phyloP scores from a whole-genome alignment of 2,113 vertebrate genomes.

The Hippocampus mohnikei region DNA sequence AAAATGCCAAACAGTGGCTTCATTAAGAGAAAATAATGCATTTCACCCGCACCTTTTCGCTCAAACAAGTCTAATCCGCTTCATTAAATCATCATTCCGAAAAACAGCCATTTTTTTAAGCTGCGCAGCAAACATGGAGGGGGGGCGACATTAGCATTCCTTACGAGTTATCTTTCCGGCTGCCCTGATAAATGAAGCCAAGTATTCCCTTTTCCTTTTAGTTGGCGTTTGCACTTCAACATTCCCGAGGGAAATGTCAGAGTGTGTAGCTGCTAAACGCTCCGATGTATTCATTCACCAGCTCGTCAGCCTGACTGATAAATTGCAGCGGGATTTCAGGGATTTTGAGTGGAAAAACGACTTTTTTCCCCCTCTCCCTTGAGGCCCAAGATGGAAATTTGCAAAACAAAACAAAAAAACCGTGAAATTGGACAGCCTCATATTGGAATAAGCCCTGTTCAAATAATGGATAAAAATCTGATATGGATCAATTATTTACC shows the following conservation, averaged over 20 bases:
- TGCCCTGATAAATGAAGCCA: slow-evolving; percentile 9
- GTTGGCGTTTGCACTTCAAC: slow-evolving; percentile 3
- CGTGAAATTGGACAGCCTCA: neutral
- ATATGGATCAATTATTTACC: too few species aligned
- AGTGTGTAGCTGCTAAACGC: neutral
- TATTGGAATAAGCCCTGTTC: neutral
- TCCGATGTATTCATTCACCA: neutral
- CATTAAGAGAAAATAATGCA: neutral
- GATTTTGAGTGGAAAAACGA: neutral
- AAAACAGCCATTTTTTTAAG: neutral
- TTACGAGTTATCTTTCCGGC: slow-evolving; percentile 9
- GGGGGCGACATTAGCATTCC: neutral
- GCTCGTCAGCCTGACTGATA: neutral
- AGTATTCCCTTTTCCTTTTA: slow-evolving; percentile 2
- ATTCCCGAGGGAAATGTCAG: slow-evolving; percentile 8
- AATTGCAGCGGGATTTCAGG: neutral
- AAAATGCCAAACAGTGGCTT: neutral
- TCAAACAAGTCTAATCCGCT: neutral
- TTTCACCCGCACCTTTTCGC: neutral
- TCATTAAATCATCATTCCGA: slow-evolving; percentile 5
- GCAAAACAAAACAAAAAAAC: neutral
- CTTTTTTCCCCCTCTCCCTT: neutral
- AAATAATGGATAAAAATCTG: neutral
- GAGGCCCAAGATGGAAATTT: neutral
- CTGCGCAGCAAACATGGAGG: neutral